Evolutionary conservation across 2,888 invertebrate genomes (phyloP), one percentile per base, ranked within the genome.

Genomic region (Mycalesis mineus): DNA sequence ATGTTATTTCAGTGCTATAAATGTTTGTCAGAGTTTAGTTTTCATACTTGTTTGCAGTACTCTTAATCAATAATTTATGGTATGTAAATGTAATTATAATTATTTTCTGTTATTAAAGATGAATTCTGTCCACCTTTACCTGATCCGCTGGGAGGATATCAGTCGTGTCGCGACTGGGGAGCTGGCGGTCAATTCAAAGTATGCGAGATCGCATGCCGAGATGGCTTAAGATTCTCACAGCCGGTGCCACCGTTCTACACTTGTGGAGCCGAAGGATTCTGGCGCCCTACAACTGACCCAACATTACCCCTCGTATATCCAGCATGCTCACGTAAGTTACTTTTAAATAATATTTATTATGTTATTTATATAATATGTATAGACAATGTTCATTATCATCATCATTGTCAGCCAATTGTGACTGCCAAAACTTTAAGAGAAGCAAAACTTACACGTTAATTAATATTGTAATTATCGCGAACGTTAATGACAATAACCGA

Each of bases 211-310:
- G 91, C 93, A 48, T 97, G 97, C 72, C 95, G 96, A 67, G 84
- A 93, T 57, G 96, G 96, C n/a, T 88, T 97, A 6, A 91, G 95
- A 66, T 99, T 99, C 90, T 97, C 98, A 0, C 95, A 97, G 75
- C 93, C 94, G 57, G 96, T 98, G n/a, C 98, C 98, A 0, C 95
- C 96, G 67, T 98, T 98, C 91, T 99, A 98, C 80, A 97, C 97
- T 0, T 99, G 99, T 76, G 98, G 98, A n/a, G 96, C 96, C 54
- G 98, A 98, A 92, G 99, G 98, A 40, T 96, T 97, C 84, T 99
- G 98, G 99, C 91, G 97, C 68, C 98, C 98, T 51, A 96, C 96
- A 0, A 90, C 88, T 37, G 94, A 96, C 73, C 95, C 96, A 7
- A 92, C 91, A 47, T 88, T 95, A 69, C 95, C 96, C 31, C 87